Percentiles rank a stretch among this genome's conserved stretches.
Evolutionary conservation across 2,888 invertebrate species (phyloP).

Genomic region (Megaustenia siamemsis): DNA sequence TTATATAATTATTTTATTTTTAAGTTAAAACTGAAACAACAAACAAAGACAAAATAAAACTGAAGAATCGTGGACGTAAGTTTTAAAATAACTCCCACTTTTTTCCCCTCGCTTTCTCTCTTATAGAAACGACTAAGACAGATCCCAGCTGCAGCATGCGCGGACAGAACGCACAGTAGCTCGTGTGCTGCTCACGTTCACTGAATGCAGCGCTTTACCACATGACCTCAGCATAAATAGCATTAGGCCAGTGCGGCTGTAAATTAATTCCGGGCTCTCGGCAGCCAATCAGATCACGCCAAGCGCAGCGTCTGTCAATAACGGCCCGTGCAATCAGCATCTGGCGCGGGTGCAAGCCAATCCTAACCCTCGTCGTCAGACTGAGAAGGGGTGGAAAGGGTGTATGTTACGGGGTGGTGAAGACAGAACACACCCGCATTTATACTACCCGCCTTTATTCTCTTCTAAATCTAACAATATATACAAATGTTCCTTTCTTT

Average conservation of each 20-base stretch:
- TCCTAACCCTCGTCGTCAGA: constrained; percentile 45
- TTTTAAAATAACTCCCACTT: constrained; percentile 51
- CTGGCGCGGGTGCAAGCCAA: constrained; percentile 56
- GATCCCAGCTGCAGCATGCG: constrained; percentile 46
- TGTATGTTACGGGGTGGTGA: neutral
- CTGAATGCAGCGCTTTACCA: constrained; percentile 60
- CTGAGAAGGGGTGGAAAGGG: neutral
- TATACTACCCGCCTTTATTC: neutral
- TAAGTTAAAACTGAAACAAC: constrained; percentile 43
- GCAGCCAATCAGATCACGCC: constrained; percentile 61
- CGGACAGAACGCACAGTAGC: constrained; percentile 37
- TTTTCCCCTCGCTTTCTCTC: constrained; percentile 14
- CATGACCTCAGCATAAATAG: constrained; percentile 67
- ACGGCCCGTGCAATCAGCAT: constrained; percentile 53
- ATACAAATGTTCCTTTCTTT: no score
- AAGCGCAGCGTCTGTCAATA: constrained; percentile 56
- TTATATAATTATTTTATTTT: constrained; percentile 21
- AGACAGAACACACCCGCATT: constrained; percentile 8
- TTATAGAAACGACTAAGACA: constrained; percentile 38
- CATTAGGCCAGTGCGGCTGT: constrained; percentile 57
- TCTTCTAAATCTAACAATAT: neutral
- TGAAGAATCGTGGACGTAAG: constrained; percentile 32
- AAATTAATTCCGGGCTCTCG: constrained; percentile 60
- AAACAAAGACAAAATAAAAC: constrained; percentile 49
- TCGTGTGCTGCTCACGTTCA: constrained; percentile 36